Evolutionary conservation across 1,140 invertebrate genomes (phyloP).

Genomic region (Nylanderia fulva): DNA sequence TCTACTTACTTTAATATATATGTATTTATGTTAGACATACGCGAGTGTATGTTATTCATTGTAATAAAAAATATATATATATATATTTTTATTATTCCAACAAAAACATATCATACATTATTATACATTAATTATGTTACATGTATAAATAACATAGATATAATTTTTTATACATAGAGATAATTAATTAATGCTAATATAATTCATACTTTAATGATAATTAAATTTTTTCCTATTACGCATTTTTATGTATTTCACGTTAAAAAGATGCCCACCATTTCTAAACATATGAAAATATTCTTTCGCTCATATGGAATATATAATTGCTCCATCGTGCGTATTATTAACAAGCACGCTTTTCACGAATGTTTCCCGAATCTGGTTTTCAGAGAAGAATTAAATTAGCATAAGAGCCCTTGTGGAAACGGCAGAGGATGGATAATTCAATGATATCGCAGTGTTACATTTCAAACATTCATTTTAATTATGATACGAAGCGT

Average conservation of each 20-base stretch:
- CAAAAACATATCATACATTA: neutral
- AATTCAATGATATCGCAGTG: slow-evolving; percentile 57
- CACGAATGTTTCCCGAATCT: slow-evolving; percentile 50
- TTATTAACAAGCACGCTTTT: slow-evolving; percentile 55
- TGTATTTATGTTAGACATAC: neutral
- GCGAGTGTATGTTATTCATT: neutral
- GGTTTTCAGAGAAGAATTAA: slow-evolving; percentile 57
- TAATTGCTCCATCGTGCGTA: slow-evolving; percentile 47
- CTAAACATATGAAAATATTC: slow-evolving; percentile 44
- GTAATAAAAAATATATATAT: neutral
- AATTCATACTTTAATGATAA: neutral
- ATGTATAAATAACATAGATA: neutral
- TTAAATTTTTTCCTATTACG: neutral
- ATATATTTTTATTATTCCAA: neutral
- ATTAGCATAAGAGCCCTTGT: slow-evolving; percentile 60
- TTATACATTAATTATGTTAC: neutral
- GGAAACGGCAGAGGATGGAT: slow-evolving; percentile 51
- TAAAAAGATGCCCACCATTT: neutral
- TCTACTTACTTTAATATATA: neutral
- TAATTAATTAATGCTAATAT: neutral
- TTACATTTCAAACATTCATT: slow-evolving; percentile 62
- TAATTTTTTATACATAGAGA: neutral
- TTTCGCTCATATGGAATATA: slow-evolving; percentile 48
- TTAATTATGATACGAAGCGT: slow-evolving; percentile 63
- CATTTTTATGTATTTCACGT: neutral